Percentiles rank a stretch among this genome's conserved stretches.
phyloP scores from a whole-genome alignment of 1,140 invertebrate genomes.

The Varroa destructor region DNA sequence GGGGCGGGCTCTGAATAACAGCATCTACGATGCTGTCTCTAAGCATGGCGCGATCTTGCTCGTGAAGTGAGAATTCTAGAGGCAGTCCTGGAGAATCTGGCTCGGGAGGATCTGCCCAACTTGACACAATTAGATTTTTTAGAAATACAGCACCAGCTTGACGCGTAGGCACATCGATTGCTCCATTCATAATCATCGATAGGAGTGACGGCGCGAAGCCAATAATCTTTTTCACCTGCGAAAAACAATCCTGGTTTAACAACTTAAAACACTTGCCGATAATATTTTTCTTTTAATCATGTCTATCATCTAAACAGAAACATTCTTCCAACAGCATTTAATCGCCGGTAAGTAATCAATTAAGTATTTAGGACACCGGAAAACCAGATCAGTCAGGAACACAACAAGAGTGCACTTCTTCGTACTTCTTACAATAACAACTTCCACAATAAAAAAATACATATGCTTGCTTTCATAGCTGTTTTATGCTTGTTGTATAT shows the following conservation, averaged over 20 bases:
- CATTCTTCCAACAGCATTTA: too few relatives aligned
- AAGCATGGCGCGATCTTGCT: constrained; percentile 86
- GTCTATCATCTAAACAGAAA: too few relatives aligned
- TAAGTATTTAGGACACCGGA: too few relatives aligned
- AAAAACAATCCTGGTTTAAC: not conserved
- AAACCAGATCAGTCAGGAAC: too few relatives aligned
- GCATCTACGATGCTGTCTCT: constrained; percentile 86
- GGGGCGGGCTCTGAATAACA: constrained; percentile 75
- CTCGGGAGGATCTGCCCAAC: constrained; percentile 68
- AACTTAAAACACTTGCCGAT: not conserved
- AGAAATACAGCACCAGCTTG: constrained; percentile 92
- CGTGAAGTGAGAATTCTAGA: constrained; percentile 73
- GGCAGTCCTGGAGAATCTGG: constrained; percentile 53
- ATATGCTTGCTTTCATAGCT: too few relatives aligned
- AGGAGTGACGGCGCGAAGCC: constrained; percentile 84
- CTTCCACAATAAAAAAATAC: too few relatives aligned
- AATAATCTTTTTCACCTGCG: constrained; percentile 80
- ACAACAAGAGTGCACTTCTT: too few relatives aligned
- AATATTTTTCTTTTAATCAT: not conserved
- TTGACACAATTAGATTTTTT: constrained; percentile 79
- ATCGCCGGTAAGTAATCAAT: too few relatives aligned
- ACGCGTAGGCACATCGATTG: constrained; percentile 75
- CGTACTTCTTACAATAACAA: too few relatives aligned
- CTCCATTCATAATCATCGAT: constrained; percentile 73
- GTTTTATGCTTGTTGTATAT: too few relatives aligned